Base-by-base conservation (phyloP, 2,888 invertebrate species). In the Melanargia galathea region DNA sequence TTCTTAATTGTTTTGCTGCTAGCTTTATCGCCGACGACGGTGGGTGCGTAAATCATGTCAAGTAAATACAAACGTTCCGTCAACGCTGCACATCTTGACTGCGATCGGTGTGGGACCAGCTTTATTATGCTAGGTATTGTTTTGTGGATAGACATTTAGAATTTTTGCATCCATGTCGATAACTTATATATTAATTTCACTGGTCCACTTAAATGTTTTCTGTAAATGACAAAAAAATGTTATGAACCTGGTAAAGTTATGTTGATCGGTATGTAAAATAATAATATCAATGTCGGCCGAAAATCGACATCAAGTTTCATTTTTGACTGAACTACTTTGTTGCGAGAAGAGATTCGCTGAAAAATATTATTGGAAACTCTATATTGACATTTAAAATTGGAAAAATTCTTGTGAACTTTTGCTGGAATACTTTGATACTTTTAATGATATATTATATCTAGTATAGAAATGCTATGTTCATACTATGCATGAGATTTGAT, bases 21-120 rank as follows among this genome's bases (percentile, higher is more conserved):
- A 63, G 74, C 73, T 73, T 78, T 79, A 81, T 81, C 79, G 74
- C 66, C 69, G 72, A 70, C 69, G 71, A 70, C 69, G 65, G 71
- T 70, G 72, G 71, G 72, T 75, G 77, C 78, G 79, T 83, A 82
- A 82, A 84, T 84, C 82, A 83, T 77, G 80, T 77, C 75, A 73
- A 74, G 76, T 72, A 78, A 79, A 81, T 78, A 81, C 76, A 74
- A 78, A 80, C 79, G 79, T 75, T 75, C 76, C 80, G 80, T 83
- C 82, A 82, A 76, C 78, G 75, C 69, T 70, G 64, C 72, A 74
- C 70, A 79, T 81, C 79, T 75, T 69, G 67, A 65, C 69, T 69
- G 67, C 71, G 73, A 79, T 82, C 79, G 70, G 73, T 78, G 73
- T 72, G 71, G 69, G 69, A 65, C 68, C 72, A 73, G 72, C 73